Percentiles rank a stretch among this genome's conserved stretches.
Evolutionary conservation across 2,113 vertebrate genomes (phyloP).

Genomic region (Phalacrocorax aristotelis): DNA sequence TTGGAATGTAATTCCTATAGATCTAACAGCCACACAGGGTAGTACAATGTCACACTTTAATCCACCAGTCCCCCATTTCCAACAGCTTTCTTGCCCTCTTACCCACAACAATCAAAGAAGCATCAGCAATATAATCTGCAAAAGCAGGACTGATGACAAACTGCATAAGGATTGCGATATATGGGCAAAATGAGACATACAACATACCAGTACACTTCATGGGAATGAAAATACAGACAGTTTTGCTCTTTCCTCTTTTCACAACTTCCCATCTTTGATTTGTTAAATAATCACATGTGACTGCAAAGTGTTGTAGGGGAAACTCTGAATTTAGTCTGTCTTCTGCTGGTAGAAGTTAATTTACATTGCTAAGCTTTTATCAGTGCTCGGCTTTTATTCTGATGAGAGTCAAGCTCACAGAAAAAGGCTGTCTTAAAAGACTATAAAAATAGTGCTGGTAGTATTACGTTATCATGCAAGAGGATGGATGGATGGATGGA

Average conservation of each 20-base stretch:
- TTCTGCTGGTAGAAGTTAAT: background rate
- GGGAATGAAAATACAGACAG: background rate
- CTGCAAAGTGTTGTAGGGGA: background rate
- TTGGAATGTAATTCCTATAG: background rate
- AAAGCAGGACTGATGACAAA: background rate
- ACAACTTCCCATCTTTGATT: background rate
- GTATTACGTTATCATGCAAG: background rate
- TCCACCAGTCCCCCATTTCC: background rate
- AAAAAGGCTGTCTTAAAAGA: background rate
- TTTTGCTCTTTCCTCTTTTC: background rate
- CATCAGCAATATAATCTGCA: background rate
- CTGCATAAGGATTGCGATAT: background rate
- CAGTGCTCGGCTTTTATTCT: background rate
- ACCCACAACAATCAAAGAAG: background rate
- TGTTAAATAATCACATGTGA: background rate
- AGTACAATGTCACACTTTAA: background rate
- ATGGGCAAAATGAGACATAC: background rate
- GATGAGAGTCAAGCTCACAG: background rate
- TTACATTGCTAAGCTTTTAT: constrained; percentile 2
- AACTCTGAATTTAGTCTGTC: background rate
- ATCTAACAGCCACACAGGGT: background rate
- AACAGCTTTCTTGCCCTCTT: background rate
- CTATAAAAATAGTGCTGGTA: background rate
- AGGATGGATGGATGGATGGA: background rate
- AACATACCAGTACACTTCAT: background rate